Conservation (phyloP, 2,797 vertebrate genomes). For the Staurois parvus region DNA sequence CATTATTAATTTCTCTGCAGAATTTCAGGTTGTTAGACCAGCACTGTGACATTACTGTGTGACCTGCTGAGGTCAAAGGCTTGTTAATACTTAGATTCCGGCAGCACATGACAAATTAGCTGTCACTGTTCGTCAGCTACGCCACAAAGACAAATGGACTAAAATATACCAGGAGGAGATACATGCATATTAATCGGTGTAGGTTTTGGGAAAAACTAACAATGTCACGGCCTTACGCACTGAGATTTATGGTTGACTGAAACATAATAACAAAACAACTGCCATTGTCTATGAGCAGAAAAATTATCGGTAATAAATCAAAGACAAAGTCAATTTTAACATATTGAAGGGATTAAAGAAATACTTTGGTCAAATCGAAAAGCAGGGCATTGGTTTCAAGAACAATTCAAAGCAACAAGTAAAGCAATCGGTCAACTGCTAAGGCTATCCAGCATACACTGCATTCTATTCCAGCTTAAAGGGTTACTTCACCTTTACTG, state of each 20-base stretch:
- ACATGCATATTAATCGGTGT: conserved; percentile 54
- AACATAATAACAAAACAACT: background rate
- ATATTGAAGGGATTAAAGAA: background rate
- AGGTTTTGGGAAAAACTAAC: conserved; percentile 55
- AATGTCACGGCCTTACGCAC: conserved; percentile 14
- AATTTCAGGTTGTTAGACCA: conserved; percentile 29
- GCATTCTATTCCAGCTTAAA: background rate
- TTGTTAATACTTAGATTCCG: conserved; percentile 48
- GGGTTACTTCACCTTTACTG: too few relatives aligned
- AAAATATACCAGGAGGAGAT: conserved; percentile 43
- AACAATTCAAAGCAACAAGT: background rate
- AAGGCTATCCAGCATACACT: background rate
- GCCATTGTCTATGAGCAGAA: background rate
- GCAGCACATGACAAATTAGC: conserved; percentile 58
- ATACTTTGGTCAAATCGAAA: background rate
- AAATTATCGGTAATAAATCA: background rate
- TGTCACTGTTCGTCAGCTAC: conserved; percentile 55
- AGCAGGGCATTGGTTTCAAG: background rate
- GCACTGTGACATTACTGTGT: conserved; percentile 50
- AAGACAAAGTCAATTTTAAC: background rate
- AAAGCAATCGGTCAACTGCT: background rate
- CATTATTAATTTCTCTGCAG: conserved; percentile 43
- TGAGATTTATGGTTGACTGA: conserved; percentile 33
- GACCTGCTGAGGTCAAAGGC: conserved; percentile 49
- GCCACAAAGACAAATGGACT: conserved; percentile 52